phyloP scores from a whole-genome alignment of 2,888 invertebrate genomes.

The Tetheella fluctuosa region DNA sequence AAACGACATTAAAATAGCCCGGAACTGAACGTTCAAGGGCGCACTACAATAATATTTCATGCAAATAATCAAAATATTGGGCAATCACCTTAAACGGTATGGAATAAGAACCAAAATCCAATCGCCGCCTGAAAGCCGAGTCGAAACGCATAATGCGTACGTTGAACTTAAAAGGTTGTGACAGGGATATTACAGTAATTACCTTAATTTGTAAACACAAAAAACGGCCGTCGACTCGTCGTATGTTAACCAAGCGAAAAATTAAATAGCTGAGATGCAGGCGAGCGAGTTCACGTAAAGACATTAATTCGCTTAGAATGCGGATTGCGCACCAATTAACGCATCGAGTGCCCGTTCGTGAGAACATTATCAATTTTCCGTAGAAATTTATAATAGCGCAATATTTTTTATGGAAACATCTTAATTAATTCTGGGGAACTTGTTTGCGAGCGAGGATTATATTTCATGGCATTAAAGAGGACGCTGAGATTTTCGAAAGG shows the following conservation, averaged over 20 bases:
- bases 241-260: constrained; percentile 61
- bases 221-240: constrained; percentile 64
- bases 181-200: constrained; percentile 79
- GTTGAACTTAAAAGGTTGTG: constrained; percentile 81
- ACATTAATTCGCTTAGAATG: constrained; percentile 51
- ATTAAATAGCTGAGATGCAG: constrained; percentile 57
- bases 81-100: constrained; percentile 53
- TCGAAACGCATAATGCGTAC: constrained; percentile 62
- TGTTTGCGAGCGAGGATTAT: constrained; percentile 24
- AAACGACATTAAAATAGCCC: constrained; percentile 76
- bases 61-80: constrained; percentile 51
- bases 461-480: background rate
- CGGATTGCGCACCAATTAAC: constrained; percentile 56
- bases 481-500: background rate
- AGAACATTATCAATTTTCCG: constrained; percentile 59
- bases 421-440: constrained; percentile 38
- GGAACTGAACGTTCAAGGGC: constrained; percentile 71
- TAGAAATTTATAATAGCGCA: constrained; percentile 52
- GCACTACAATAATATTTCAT: constrained; percentile 68
- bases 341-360: constrained; percentile 40
- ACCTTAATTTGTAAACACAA: constrained; percentile 81
- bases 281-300: constrained; percentile 26
- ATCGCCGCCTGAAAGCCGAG: constrained; percentile 36
- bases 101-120: constrained; percentile 59
- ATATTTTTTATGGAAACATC: constrained; percentile 46